Evolutionary conservation across 1,140 invertebrate genomes (phyloP).

Genomic region (Drosophila obscura): DNA sequence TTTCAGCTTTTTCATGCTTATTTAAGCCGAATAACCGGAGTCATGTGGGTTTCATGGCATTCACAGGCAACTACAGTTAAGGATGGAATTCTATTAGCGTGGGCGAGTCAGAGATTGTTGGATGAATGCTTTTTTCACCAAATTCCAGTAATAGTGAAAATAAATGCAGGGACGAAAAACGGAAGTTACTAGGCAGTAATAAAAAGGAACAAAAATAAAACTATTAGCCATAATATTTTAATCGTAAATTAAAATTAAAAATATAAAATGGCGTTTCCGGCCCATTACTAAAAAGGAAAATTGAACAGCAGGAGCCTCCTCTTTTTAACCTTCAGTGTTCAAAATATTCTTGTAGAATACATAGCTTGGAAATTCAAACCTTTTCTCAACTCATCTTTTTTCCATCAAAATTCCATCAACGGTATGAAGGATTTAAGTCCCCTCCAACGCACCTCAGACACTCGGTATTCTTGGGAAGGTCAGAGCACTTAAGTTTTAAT

Average conservation of each 20-base stretch:
- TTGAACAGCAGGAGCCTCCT: not conserved
- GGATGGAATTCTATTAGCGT: constrained; percentile 12
- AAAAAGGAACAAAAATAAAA: not conserved
- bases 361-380: constrained; percentile 13
- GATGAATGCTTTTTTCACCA: constrained; percentile 25
- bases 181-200: not conserved
- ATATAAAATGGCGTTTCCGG: constrained; percentile 6
- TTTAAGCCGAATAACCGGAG: not conserved
- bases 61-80: constrained; percentile 36
- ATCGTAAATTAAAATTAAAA: too few species aligned
- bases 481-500: constrained; percentile 71
- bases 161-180: not conserved
- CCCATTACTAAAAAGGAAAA: not conserved
- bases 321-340: not conserved
- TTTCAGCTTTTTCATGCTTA: too few species aligned
- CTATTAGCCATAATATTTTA: too few species aligned
- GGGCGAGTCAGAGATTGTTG: constrained; percentile 16
- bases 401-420: constrained; percentile 5
- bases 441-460: not conserved
- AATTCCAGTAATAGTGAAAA: constrained; percentile 17
- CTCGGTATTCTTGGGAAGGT: constrained; percentile 33
- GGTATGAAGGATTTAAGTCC: not conserved
- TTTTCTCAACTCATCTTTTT: constrained; percentile 21
- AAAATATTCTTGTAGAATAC: not conserved
- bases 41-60: constrained; percentile 26